Evolutionary conservation across 2,113 vertebrate genomes (phyloP), one percentile per base, ranked within the genome.

Genomic region (Fukomys damarensis): DNA sequence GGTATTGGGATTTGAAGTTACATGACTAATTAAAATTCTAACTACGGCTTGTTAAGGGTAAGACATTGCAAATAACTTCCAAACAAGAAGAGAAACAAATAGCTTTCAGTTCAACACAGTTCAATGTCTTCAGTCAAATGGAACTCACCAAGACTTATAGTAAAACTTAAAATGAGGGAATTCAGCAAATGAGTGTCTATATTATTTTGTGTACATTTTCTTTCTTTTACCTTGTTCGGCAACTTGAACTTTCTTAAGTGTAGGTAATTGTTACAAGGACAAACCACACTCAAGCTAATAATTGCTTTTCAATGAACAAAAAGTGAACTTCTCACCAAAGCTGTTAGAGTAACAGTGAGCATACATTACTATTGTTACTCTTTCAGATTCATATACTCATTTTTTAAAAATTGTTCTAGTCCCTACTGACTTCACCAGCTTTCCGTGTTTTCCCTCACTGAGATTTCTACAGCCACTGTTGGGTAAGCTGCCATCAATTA

Each of bases 251-350:
- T 89, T 41, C 52, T 63, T 32, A 76, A 83, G 43, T 70, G 52
- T 49, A 87, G 14, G 24, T 59, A 74, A 80, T 49, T 86, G 28
- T n/a, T 87, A 22, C 28, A 89, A 79, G 54, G 43, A 56, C 19
- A 77, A 91, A 82, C 7, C 52, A 84, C 24, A 90, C 19, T 41
- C 26, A 59, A 61, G 49, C 5, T 54, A 89, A 59, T 81, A 86
- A 82, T 41, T 68, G 35, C 32, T 59, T 77, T 81, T 92, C 86
- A 90, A 82, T 85, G 38, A 68, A 86, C 80, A 91, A 72, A 70
- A 86, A 49, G 20, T 86, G 13, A 92, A 66, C 65, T 38, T 46
- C 63, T 77, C 63, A 49, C 76, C 59, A 58, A 56, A 84, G 58
- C 30, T 26, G 26, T 77, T 68, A 77, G 32, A 77, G 32, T 65